Conservation (phyloP, 2,113 vertebrate genomes). For the Ondatra zibethicus region DNA sequence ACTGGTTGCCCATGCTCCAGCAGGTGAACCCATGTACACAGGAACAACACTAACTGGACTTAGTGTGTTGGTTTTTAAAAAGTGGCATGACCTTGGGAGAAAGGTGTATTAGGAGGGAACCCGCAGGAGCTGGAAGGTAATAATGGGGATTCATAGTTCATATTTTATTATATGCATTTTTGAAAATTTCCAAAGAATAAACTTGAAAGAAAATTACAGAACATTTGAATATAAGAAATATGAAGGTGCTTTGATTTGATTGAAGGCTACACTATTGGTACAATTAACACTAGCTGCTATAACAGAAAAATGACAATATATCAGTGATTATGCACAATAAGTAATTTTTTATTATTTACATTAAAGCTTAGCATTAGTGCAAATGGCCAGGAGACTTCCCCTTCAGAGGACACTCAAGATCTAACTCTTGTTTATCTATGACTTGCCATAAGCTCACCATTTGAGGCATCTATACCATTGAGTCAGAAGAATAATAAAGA, state of each 20-base stretch:
- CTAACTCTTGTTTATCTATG: not conserved
- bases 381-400: not conserved
- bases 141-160: not conserved
- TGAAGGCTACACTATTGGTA: not conserved
- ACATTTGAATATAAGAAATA: not conserved
- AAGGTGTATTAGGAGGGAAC: not conserved
- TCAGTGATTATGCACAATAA: not conserved
- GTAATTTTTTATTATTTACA: not conserved
- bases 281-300: not conserved
- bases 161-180: not conserved
- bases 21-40: not conserved
- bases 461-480: not conserved
- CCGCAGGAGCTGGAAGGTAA: no score
- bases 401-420: not conserved
- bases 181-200: not conserved
- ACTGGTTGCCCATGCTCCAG: not conserved
- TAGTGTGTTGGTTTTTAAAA: not conserved
- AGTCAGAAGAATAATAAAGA: not conserved
- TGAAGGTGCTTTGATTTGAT: conserved; percentile 8
- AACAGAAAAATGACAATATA: not conserved
- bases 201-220: not conserved
- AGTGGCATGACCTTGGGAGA: not conserved
- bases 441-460: not conserved
- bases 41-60: not conserved
- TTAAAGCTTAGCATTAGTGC: not conserved